Evolutionary conservation across 2,797 vertebrate genomes (phyloP), one percentile per base, ranked within the genome.

Genomic region (Acanthurus leucopareius): DNA sequence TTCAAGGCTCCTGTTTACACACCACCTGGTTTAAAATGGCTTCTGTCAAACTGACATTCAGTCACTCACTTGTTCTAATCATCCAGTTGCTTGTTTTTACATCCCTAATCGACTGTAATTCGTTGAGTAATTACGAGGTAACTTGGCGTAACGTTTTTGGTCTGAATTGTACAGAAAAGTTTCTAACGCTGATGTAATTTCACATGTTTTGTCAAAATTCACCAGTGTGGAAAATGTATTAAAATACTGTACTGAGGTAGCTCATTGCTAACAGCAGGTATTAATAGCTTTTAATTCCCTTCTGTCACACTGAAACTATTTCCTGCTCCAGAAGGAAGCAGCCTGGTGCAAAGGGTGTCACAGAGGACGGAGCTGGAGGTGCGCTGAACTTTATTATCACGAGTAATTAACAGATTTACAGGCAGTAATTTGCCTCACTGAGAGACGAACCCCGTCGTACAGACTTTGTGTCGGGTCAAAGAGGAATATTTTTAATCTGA

Each of bases 231-330:
- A 48, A 70, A 32, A 65, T 32, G 62, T 20, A 32, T 69, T 25
- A 48, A 65, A 57, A 54, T 38, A 49, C 13, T 64, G 32, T 16
- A n/a, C 28, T 2, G n/a, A 69, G 54, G 63, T 32, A 52, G 32
- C 40, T 82, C n/a, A 25, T 52, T 48, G 72, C 35, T 69, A 65
- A 65, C 77, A 75, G 71, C 53, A 63, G 82, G 75, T 79, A 76
- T 82, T 79, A 84, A 76, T 77, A 73, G 65, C 38, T 67, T 66
- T 38, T 68, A 64, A 75, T 78, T 47, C 69, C 60, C 51, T 54
- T 63, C 59, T 25, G 51, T 73, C 64, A 63, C 20, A 42, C 49
- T 53, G 25, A 19, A 40, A 45, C 44, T 59, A 52, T 64, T 74
- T 49, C 28, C 57, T 51, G 20, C 58, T 79, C 54, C 63, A 10